phyloP scores from a whole-genome alignment of 2,113 vertebrate genomes.

The Theristicus caerulescens region DNA sequence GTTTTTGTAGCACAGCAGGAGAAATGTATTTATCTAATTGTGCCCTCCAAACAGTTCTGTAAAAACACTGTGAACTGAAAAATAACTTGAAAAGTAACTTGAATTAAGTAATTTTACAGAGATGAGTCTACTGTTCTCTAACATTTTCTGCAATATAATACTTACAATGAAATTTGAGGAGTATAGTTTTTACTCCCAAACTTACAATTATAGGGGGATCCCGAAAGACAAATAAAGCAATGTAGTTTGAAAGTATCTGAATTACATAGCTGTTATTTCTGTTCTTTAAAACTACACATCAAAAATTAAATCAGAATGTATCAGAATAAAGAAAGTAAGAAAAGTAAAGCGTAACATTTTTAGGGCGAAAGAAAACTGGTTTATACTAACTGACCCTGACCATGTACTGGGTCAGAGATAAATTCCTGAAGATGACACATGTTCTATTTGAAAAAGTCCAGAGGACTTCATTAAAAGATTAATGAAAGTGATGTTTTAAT shows the following conservation, averaged over 20 bases:
- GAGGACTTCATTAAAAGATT: background rate
- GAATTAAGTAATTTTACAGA: background rate
- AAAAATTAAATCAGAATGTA: background rate
- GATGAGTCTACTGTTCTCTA: background rate
- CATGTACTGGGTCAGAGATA: background rate
- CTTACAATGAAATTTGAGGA: background rate
- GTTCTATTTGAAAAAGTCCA: background rate
- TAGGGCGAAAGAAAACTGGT: background rate
- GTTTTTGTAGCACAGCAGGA: background rate
- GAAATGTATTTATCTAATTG: conserved; percentile 10
- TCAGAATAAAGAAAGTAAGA: background rate
- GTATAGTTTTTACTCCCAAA: background rate
- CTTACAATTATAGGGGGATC: background rate
- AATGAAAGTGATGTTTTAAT: background rate
- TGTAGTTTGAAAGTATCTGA: background rate
- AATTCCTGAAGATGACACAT: background rate
- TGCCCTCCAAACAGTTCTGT: background rate
- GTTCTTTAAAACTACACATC: background rate
- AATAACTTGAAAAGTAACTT: background rate
- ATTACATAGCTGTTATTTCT: background rate
- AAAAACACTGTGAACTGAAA: background rate
- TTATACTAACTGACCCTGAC: background rate
- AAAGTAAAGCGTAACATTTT: background rate
- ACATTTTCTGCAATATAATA: background rate
- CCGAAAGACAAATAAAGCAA: background rate